phyloP scores from a whole-genome alignment of 2,888 invertebrate genomes.

The Mythimna ferrago region DNA sequence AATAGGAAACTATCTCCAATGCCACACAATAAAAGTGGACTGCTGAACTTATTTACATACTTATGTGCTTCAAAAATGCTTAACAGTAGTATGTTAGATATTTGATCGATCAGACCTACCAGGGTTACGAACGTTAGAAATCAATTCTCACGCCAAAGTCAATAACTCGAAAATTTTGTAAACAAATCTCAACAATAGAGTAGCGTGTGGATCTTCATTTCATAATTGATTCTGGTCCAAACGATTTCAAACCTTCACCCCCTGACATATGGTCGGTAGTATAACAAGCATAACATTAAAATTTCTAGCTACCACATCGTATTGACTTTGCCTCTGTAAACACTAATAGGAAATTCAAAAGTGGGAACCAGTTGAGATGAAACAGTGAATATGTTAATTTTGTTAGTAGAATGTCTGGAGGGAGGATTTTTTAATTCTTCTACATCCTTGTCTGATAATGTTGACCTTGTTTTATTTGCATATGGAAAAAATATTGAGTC shows the following conservation, averaged over 20 bases:
- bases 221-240: constrained; percentile 68
- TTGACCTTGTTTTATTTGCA: constrained; percentile 48
- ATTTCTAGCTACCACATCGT: constrained; percentile 82
- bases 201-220: constrained; percentile 80
- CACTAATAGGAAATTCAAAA: constrained; percentile 90
- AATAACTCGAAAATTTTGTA: constrained; percentile 86
- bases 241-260: constrained; percentile 62
- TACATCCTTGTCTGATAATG: constrained; percentile 58
- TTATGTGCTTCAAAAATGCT: constrained; percentile 70
- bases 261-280: constrained; percentile 63
- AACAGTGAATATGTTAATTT: constrained; percentile 89
- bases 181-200: constrained; percentile 87
- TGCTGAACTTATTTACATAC: constrained; percentile 63
- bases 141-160: constrained; percentile 90
- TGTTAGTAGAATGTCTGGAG: constrained; percentile 72
- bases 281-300: constrained; percentile 67
- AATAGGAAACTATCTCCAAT: constrained; percentile 30
- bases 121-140: constrained; percentile 86
- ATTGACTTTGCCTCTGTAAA: constrained; percentile 89
- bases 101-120: constrained; percentile 87
- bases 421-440: constrained; percentile 66
- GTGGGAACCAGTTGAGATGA: constrained; percentile 88
- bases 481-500: constrained; percentile 53
- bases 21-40: constrained; percentile 44
- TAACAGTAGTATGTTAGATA: constrained; percentile 85